Base-by-base conservation (phyloP, 2,113 vertebrate species). In the Ceratotherium simum region DNA sequence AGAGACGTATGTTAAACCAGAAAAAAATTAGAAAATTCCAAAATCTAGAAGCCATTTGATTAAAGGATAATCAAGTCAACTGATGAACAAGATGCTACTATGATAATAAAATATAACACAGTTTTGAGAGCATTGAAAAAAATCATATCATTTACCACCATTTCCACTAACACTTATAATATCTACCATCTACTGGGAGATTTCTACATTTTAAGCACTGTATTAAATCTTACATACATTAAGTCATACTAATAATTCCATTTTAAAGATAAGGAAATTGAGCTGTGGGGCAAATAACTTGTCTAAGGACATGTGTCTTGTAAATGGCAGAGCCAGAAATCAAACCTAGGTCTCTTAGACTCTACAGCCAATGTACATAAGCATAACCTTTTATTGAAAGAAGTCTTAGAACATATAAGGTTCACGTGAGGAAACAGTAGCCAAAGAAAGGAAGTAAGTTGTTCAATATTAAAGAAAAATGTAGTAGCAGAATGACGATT, bases 91-190 rank as follows among this genome's bases (percentile, higher is more conserved):
- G 54, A 6, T 75, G 33, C 2, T 60, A 76, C 31, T 81, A 13
- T 58, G 84, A 89, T n/a, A 88, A 90, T n/a, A 92, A 64, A 58
- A 90, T 80, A 56, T 31, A 80, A 80, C 85, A 96, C 56, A 64
- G 65, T 75, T 89, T 84, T 69, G 12, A 95, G 27, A 85, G 25
- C 5, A 93, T 33, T 51, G 79, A 3, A 48, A 90, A 96, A 60
- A 92, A 39, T n/a, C 51, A 56, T 83, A 7, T 70, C 27, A 80
- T 89, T 90, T 42, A 56, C 27, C 46, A 64, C 12, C 12, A 27
- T 80, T 84, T 16, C 21, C 13, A 80, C 21, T 90, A 73, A 64
- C 5, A 82, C 58, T 70, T 48, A n/a, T 1, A 75, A 3, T 54
- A 75, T 78, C 17, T n/a, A 58, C 2, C 5, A 64, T 42, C 17